Percentiles rank a stretch among this genome's conserved stretches.
phyloP scores from a whole-genome alignment of 1,140 invertebrate genomes.

The Eriocheir sinensis region DNA sequence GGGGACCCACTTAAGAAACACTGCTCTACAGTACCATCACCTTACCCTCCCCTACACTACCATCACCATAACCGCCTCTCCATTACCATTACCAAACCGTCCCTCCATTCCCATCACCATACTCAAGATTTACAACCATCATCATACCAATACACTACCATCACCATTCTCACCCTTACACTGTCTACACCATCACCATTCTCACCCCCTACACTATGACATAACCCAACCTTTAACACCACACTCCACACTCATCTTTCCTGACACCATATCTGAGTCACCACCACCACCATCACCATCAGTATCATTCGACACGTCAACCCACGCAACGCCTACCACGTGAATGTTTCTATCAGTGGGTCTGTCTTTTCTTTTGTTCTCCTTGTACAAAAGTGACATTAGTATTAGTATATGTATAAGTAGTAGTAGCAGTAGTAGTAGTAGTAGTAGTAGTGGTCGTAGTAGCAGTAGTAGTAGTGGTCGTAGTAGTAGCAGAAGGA shows the following conservation, averaged over 20 bases:
- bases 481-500: too few relatives aligned
- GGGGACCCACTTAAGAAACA: too few relatives aligned
- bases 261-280: neutral
- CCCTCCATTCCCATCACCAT: neutral
- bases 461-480: too few relatives aligned
- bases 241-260: neutral
- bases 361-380: too few relatives aligned
- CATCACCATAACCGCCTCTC: neutral
- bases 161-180: neutral
- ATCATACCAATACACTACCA: too few relatives aligned
- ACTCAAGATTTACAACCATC: neutral
- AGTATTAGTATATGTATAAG: too few relatives aligned
- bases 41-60: neutral
- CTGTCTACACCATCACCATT: neutral
- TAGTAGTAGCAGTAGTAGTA: too few relatives aligned
- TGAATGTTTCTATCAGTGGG: neutral
- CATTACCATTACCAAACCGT: too few relatives aligned
- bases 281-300: neutral
- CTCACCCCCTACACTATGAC: neutral
- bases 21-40: too few relatives aligned
- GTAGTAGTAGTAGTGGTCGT: too few relatives aligned
- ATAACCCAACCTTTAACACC: neutral
- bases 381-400: too few relatives aligned
- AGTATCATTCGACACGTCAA: neutral
- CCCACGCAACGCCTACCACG: neutral